These are phyloP conservation scores for Charanyca ferruginea DNA, from an alignment of 2,888 invertebrate species.

Conservation along the genomic window DNA sequence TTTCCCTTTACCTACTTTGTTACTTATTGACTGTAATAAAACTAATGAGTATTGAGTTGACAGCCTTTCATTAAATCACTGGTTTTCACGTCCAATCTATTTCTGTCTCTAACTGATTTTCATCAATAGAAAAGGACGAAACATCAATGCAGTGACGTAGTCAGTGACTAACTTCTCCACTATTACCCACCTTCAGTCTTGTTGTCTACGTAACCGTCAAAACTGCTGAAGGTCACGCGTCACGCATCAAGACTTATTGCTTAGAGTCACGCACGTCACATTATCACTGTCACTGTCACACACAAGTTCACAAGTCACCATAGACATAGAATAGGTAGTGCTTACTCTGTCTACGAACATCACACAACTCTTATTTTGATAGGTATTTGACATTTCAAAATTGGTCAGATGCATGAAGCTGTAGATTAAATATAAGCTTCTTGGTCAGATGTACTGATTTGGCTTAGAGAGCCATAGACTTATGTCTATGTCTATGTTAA, in stretches of 20 bases:
- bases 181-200: neutral
- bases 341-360: no score
- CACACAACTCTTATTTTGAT: conserved; percentile 20
- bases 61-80: neutral
- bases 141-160: conserved; percentile 40
- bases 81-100: conserved; percentile 17
- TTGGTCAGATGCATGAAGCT: neutral
- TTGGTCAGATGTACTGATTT: neutral
- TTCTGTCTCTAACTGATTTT: conserved; percentile 34
- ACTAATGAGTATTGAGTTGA: no score
- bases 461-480: no score
- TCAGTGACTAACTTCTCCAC: conserved; percentile 17
- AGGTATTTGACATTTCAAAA: conserved; percentile 29
- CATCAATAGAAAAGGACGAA: conserved; percentile 37
- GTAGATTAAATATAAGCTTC: no score
- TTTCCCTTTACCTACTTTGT: neutral
- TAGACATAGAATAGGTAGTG: no score
- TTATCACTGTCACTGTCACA: no score
- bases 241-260: no score
- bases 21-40: no score
- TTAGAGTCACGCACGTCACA: neutral
- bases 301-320: no score
- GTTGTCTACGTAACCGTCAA: conserved; percentile 50
- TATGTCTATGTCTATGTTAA: no score
- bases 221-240: conserved; percentile 43